Conservation (phyloP, 1,140 invertebrate species). For the Antheraea mylitta region DNA sequence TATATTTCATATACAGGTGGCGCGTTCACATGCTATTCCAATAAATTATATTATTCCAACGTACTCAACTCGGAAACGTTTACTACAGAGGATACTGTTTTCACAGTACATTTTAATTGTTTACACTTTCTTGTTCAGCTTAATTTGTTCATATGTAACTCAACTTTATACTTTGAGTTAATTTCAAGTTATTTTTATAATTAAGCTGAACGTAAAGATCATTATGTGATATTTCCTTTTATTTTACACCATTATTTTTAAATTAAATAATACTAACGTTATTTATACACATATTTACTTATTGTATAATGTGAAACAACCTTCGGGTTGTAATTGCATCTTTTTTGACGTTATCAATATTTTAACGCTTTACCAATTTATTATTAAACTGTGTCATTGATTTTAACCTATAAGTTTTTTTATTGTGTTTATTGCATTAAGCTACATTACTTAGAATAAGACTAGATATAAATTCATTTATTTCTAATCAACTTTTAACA, state of each 20-base stretch:
- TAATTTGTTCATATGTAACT: slow-evolving; percentile 55
- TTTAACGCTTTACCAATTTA: slow-evolving; percentile 68
- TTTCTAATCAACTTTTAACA: slow-evolving; percentile 66
- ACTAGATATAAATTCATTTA: slow-evolving; percentile 61
- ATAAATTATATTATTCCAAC: slow-evolving; percentile 18
- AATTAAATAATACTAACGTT: slow-evolving; percentile 58
- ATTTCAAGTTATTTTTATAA: slow-evolving; percentile 54
- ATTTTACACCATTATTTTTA: slow-evolving; percentile 66
- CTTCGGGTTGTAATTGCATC: slow-evolving; percentile 57
- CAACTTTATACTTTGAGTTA: not conserved
- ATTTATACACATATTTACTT: slow-evolving; percentile 53
- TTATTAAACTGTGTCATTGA: slow-evolving; percentile 43
- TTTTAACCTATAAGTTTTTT: slow-evolving; percentile 33
- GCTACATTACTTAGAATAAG: slow-evolving; percentile 61
- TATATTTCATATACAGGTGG: slow-evolving; percentile 60
- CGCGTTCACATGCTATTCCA: slow-evolving; percentile 45
- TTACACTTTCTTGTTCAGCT: slow-evolving; percentile 73
- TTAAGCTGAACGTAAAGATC: slow-evolving; percentile 78
- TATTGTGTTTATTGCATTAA: slow-evolving; percentile 60
- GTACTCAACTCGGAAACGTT: slow-evolving; percentile 31
- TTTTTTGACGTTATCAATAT: slow-evolving; percentile 66
- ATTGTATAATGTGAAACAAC: slow-evolving; percentile 29
- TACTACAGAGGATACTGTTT: slow-evolving; percentile 31
- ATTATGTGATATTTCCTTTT: slow-evolving; percentile 79
- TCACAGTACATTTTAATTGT: slow-evolving; percentile 38